Conservation (phyloP, 2,113 vertebrate species). For the Salvelinus fontinalis region DNA sequence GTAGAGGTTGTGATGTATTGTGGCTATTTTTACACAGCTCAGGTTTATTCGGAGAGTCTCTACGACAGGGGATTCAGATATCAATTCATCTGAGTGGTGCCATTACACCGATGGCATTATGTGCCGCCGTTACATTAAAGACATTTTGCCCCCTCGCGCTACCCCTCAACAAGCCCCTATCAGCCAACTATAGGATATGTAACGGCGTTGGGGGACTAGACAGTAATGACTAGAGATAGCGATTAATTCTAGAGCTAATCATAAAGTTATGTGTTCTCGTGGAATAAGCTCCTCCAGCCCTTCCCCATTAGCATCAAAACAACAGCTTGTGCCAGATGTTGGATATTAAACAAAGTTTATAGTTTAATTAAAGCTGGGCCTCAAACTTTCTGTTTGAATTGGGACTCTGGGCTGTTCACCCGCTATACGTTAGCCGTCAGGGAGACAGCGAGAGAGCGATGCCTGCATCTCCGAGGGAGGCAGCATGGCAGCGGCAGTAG, state of each 20-base stretch:
- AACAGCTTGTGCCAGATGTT: neutral
- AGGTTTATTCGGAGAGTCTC: constrained; percentile 5
- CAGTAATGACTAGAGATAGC: neutral
- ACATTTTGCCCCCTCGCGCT: constrained; percentile 19
- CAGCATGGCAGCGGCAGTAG: neutral
- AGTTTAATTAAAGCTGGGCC: constrained; percentile 52
- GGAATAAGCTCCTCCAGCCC: neutral
- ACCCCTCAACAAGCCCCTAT: neutral
- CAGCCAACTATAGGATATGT: neutral
- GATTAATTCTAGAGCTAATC: neutral
- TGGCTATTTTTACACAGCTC: too few relatives aligned
- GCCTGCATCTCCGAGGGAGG: constrained; percentile 11
- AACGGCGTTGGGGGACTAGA: neutral
- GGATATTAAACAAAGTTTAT: constrained; percentile 34
- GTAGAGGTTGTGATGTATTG: too few relatives aligned
- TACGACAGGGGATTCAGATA: constrained; percentile 12
- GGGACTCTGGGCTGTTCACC: constrained; percentile 32
- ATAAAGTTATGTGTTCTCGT: neutral
- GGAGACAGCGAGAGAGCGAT: constrained; percentile 1
- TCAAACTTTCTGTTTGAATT: constrained; percentile 34
- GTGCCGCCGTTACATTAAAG: constrained; percentile 21
- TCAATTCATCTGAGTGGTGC: constrained; percentile 16
- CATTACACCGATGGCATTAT: constrained; percentile 32
- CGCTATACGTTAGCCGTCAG: neutral
- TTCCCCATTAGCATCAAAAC: neutral